Base-by-base conservation (phyloP, 2,797 vertebrate genomes). In the Oreonectes daqikongensis region DNA sequence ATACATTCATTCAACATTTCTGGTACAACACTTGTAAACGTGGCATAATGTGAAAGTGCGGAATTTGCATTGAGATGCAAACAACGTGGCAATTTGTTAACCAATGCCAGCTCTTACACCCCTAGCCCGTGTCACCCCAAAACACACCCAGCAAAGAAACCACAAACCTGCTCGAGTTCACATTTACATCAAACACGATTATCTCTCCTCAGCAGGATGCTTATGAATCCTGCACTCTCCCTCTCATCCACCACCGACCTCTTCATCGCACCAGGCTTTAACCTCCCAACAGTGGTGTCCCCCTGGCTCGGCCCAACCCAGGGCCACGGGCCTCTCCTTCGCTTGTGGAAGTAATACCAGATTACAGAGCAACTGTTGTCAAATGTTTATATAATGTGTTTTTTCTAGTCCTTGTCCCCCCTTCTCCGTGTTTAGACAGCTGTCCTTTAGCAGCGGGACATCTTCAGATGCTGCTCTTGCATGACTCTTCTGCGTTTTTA, bases 311-410 rank as follows among this genome's bases (percentile, higher is more conserved):
- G 89, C 85, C 86, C 85, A 85, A 55, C 89, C 85, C 85, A 68
- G 86, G 86, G 85, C 87, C 90, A 86, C 85, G 57, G 88, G 87
- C 86, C 86, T 84, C 89, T 90, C 85, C 85, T 90, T 86, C 87
- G 88, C 90, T 93, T 90, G 86, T 90, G 90, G 91, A 93, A 92
- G 92, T 91, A 93, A 91, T 89, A 91, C 91, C 90, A 91, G 91
- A 93, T 94, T 93, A 94, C 92, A 92, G 90, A 93, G 91, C 89
- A 89, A 92, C 92, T 93, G 92, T 92, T 93, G 91, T 93, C 91
- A 92, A 93, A 92, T 88, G 91, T 92, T 93, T 91, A 92, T 91
- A 91, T 92, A 93, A 93, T 93, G 87, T 93, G 92, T 87, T 93
- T 92, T 42, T 91, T 80, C 75, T 92, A 90, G 85, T 87, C 86